Evolutionary conservation across 2,888 invertebrate genomes (phyloP), one percentile per base, ranked within the genome.

Genomic region (Arge pagana): DNA sequence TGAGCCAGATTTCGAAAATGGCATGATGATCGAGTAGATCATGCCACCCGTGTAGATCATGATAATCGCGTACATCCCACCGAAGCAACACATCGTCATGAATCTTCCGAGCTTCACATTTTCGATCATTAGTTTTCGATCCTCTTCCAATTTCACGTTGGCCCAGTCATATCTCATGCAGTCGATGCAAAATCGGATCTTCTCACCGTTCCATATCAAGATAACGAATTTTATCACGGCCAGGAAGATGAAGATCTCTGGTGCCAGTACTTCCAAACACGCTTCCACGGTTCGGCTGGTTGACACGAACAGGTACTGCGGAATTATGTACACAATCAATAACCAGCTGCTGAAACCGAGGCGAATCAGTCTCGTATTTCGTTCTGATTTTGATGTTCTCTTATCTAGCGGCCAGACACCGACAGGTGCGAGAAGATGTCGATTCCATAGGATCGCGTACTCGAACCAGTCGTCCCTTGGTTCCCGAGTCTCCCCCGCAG

Each of bases 241-340:
- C 66, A 69, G 68, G 1, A 65, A 3, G 23, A 60, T 60, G 43
- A 66, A 71, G 21, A 59, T 67, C 19, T 66, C 10, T 0, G 71
- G 70, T 0, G 67, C 70, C 11, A 61, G 56, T 13, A 65, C 48
- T 35, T 60, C 63, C 6, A 70, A 28, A 19, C 53, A 54, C 1
- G 57, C 15, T 3, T 43, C 35, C 15, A 59, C 37, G 49, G 62
- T 54, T 15, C 63, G n/a, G n/a, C n/a, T n/a, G n/a, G n/a, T n/a
- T n/a, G n/a, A 50, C 6, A 60, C 62, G 7, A 63, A 59, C 4
- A 68, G 42, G 2, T 58, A 48, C 0, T 60, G 53, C 41, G 60
- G 63, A 1, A 65, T 37, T 1, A 19, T 50, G 35, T 61, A 64
- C 0, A 67, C 66, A 4, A 67, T 23, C 3, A 66, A 43, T 1